Percentiles rank a stretch among this genome's conserved stretches.
Evolutionary conservation across 2,113 vertebrate species (phyloP).

Genomic region (Lagopus muta): DNA sequence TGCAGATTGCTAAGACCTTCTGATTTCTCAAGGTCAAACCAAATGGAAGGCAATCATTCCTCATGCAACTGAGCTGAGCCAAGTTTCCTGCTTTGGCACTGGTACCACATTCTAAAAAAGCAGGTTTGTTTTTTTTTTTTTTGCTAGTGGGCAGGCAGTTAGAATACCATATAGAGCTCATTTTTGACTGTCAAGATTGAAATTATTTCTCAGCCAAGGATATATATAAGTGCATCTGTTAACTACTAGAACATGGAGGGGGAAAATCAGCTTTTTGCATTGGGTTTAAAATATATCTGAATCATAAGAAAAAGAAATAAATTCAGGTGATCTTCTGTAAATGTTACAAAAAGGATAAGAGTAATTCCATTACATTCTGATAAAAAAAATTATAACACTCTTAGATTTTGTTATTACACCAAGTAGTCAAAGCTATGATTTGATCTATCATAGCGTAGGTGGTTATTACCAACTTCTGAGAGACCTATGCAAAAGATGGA

Average conservation of each 20-base stretch:
- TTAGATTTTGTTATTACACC: neutral
- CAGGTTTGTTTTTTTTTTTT: constrained; percentile 31
- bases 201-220: constrained; percentile 75
- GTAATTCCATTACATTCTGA: neutral
- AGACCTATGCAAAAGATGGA: neutral
- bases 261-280: constrained; percentile 24
- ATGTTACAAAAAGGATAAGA: neutral
- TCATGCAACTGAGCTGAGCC: constrained; percentile 62
- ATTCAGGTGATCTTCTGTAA: neutral
- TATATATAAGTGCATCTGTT: constrained; percentile 73
- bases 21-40: constrained; percentile 73
- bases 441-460: neutral
- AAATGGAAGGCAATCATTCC: constrained; percentile 65
- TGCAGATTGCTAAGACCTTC: constrained; percentile 32
- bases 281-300: constrained; percentile 36
- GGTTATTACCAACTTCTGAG: neutral
- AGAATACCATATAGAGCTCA: constrained; percentile 71
- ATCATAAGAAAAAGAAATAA: neutral
- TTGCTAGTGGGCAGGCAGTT: constrained; percentile 71
- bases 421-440: neutral
- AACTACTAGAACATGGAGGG: constrained; percentile 75
- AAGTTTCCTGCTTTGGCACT: constrained; percentile 69
- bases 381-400: neutral
- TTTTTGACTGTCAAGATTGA: constrained; percentile 77
- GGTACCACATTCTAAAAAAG: constrained; percentile 63